Base-by-base conservation (phyloP, 2,888 invertebrate species). In the Parnassius smintheus region DNA sequence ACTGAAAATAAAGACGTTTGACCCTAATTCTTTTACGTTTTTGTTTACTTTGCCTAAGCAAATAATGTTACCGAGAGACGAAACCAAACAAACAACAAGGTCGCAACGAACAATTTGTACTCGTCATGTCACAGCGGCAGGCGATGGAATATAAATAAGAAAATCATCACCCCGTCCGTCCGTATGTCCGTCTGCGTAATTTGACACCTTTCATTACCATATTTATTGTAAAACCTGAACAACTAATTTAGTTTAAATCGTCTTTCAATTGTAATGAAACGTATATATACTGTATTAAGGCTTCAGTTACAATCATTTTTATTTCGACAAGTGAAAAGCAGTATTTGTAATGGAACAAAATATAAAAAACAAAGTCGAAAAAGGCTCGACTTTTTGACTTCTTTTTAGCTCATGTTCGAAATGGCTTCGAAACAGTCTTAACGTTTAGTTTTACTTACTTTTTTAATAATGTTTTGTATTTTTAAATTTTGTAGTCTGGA, bases 181-280 rank as follows among this genome's bases (percentile, higher is more conserved):
- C 72, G 79, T 78, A 81, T 75, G 83, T 82, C 83, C 78, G 68
- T 81, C 81, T 76, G 78, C 80, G 85, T 88, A 88, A 88, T 89
- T 88, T 90, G 88, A 89, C 88, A 89, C 88, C 87, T 88, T 87
- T 86, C 88, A 90, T 89, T 90, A 89, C 88, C 89, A 90, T 90
- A 88, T 88, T 88, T 88, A 89, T 90, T 87, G 83, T 86, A 72
- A 75, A 81, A 74, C 74, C 70, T 68, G 57, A 69, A 62, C 69
- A 60, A 65, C 65, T 63, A 64, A 70, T 25, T 60, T 51, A 64
- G 42, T 44, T 65, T 61, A 64, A 42, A 61, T 61, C 44, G 56
- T 8, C 35, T 22, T 12, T 56, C 22, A 56, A 57, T 46, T 59
- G 65, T 66, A 48, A 44, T 46, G 52, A 22, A 42, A 52, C 64